A percentile compares a stretch with the other conserved stretches of the same genome.
phyloP scores from a whole-genome alignment of 2,113 vertebrate genomes.

The Tragelaphus strepsiceros region DNA sequence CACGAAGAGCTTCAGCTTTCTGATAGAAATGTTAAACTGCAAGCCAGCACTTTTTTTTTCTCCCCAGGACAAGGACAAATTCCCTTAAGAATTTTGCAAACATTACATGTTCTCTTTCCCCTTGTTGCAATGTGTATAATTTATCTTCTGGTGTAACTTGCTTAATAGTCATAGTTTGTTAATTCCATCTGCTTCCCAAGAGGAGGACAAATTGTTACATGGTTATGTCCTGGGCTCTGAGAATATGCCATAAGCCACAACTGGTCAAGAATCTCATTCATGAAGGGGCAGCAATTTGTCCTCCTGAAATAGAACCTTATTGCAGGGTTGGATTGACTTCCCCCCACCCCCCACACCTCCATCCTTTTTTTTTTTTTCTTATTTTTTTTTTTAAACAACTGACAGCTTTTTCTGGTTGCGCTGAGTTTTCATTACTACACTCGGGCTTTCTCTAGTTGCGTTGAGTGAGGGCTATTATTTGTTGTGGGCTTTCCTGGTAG shows the following conservation, averaged over 20 bases:
- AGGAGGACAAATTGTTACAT: background rate
- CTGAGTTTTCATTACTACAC: background rate
- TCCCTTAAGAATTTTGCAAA: constrained; percentile 50
- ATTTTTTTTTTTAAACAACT: background rate
- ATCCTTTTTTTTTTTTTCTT: background rate
- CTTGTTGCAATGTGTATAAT: constrained; percentile 38
- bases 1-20: background rate
- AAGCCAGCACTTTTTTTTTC: background rate
- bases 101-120: constrained; percentile 19
- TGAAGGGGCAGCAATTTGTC: background rate
- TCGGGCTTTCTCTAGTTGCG: background rate
- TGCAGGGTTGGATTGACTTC: background rate
- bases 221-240: background rate
- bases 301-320: background rate
- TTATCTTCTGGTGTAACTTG: constrained; percentile 49
- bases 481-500: background rate
- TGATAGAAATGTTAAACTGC: constrained; percentile 22
- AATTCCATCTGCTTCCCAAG: constrained; percentile 43
- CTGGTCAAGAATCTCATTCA: background rate
- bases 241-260: background rate
- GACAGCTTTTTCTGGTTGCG: background rate
- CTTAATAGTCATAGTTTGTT: constrained; percentile 50
- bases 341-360: background rate
- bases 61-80: constrained; percentile 48
- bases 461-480: background rate